Evolutionary conservation across 1,140 invertebrate genomes (phyloP), one percentile per base, ranked within the genome.

Genomic region (Lepidostoma basale): DNA sequence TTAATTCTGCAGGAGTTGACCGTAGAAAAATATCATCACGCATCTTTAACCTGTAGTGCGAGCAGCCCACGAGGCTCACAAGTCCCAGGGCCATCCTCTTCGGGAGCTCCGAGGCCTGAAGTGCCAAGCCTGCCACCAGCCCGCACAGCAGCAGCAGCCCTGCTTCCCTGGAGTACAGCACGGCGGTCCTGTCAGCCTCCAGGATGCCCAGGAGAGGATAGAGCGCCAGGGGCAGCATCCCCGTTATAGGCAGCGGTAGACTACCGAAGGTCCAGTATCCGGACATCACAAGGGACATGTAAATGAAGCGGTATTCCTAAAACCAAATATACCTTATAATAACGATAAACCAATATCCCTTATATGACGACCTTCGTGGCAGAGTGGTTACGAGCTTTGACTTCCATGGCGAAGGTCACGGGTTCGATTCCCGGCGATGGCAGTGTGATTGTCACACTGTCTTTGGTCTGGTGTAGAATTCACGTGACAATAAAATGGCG

Each of bases 261-360:
- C 85, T 86, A 78, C 94, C 90, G 1, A 88, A 85, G 52, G 92
- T 86, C 91, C 91, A 94, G 74, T 85, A 93, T 1, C 89, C 76
- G 1, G 88, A 88, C 89, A 93, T 92, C 3, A 92, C 65, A 3
- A 90, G 40, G 0, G 93, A 79, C 0, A 88, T 83, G 75, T 87
- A 93, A 12, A 86, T 86, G 75, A 90, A 92, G 74, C 83, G 76
- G 18, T 80, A 76, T 65, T 80, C 80, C 77, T 85, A 58, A 3
- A 66, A 74, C n/a, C n/a, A 44, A 18, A 16, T 44, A 9, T 14
- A 44, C 3, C n/a, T n/a, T n/a, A 18, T 8, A 44, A 36, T 36
- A 36, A 36, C 5, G 5, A 36, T 36, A n/a, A n/a, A n/a, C n/a
- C n/a, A n/a, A n/a, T n/a, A n/a, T n/a, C n/a, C n/a, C n/a, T n/a